Evolutionary conservation across 2,797 vertebrate genomes (phyloP).

Genomic region (Chloroceryle inda): DNA sequence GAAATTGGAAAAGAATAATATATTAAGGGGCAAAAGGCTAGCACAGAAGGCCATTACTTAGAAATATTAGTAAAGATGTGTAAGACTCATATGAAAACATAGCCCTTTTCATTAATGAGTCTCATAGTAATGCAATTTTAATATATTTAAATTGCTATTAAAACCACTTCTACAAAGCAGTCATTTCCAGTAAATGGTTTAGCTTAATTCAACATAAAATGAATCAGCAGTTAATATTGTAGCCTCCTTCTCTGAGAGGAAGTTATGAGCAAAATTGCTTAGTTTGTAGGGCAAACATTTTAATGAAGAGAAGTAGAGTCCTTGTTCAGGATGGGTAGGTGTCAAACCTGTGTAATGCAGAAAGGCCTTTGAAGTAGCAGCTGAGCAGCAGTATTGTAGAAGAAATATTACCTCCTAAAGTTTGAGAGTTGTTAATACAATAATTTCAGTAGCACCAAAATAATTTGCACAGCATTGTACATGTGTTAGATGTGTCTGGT

Average conservation of each 20-base stretch:
- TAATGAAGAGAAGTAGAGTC: not conserved
- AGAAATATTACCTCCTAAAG: not conserved
- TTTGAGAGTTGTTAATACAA: not conserved
- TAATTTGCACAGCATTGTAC: not conserved
- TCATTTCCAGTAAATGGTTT: not conserved
- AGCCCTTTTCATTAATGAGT: not conserved
- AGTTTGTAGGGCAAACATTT: not conserved
- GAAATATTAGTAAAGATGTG: not conserved
- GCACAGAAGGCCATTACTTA: not conserved
- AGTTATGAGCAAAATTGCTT: not conserved
- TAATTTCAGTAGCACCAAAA: not conserved
- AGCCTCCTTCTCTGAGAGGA: not conserved
- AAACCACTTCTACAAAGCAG: not conserved
- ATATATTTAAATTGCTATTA: constrained; percentile 22
- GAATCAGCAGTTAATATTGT: not conserved
- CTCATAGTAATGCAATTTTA: not conserved
- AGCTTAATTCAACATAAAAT: not conserved
- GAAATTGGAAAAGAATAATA: constrained; percentile 28
- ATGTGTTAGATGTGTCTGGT: not conserved
- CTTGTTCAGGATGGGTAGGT: not conserved
- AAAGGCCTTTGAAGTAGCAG: not conserved
- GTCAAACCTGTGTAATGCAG: not conserved
- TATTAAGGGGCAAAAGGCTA: not conserved
- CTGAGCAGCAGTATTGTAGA: not conserved
- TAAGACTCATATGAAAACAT: not conserved